Evolutionary conservation across 1,140 invertebrate species (phyloP), one percentile per base, ranked within the genome.

Genomic region (Neodiprion pinetum): DNA sequence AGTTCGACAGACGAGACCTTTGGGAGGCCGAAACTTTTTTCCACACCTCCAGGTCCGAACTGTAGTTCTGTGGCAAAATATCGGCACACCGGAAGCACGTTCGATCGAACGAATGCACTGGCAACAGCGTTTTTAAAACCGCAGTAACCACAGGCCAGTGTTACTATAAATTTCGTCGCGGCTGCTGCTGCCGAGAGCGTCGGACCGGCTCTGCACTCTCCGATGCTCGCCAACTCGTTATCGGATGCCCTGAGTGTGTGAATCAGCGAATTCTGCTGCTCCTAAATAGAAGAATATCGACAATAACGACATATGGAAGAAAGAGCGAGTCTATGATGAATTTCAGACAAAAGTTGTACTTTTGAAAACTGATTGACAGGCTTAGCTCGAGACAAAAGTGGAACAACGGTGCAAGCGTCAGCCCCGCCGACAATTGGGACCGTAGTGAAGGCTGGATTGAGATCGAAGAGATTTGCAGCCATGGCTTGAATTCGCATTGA

Each of bases 401-500:
- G 86, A 1, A 87, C 82, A 17, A 82, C 67, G 8, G 83, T 84
- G n/a, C 71, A 78, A 1, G 78, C 14, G 80, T 87, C 86, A n/a
- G 85, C 83, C 10, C 86, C 86, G 28, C 82, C 86, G 7, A 80
- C 76, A 65, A 87, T 71, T 48, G 86, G 85, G 1, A 86, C 71
- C 2, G 80, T 75, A 66, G 86, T 61, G 74, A 76, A 85, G 7
- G 80, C 72, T n/a, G 82, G 76, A 78, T 87, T 78, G 48, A 88
- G 75, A 72, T 81, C 77, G 21, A 86, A 75, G 9, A 85, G 75
- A 68, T 79, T 71, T 5, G 83, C 84, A 53, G 82, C 75, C 21
- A 79, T 77, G 14, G 80, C 76, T 71, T 85, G 80, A 68, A 84
- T 82, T 71, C 82, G 72, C 84, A 84, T 85, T 2, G 77, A 70